Conservation (phyloP, 2,797 vertebrate species). For the Echiichthys vipera region DNA sequence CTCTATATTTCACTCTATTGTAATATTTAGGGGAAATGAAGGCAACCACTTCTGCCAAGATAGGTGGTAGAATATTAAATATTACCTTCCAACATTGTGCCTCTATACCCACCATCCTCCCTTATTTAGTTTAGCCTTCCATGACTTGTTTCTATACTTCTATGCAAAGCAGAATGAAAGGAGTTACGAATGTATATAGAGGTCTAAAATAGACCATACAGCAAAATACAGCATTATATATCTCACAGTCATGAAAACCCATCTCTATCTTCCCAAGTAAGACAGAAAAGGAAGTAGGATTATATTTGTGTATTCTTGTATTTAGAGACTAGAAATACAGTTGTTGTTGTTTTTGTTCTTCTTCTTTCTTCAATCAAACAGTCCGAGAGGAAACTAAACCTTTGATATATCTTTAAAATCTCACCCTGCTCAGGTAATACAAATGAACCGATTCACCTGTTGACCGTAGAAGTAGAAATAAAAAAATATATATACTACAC, state of each 20-base stretch:
- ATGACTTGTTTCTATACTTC: conserved; percentile 2
- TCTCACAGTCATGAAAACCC: conserved; percentile 14
- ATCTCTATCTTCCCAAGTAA: conserved; percentile 3
- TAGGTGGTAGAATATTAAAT: conserved; percentile 21
- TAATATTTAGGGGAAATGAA: conserved; percentile 13
- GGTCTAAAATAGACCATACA: conserved; percentile 1
- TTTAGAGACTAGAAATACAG: neutral
- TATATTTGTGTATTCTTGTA: neutral
- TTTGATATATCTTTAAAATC: neutral
- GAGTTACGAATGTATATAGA: neutral
- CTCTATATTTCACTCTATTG: neutral
- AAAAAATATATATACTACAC: too few species aligned
- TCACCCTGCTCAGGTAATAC: neutral
- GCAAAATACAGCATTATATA: neutral
- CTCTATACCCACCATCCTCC: conserved; percentile 1
- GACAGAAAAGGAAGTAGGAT: neutral
- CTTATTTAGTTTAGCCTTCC: conserved; percentile 11
- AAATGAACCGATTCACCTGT: neutral
- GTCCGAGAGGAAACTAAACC: neutral
- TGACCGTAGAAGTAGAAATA: neutral
- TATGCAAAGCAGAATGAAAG: conserved; percentile 2
- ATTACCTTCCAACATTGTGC: conserved; percentile 9
- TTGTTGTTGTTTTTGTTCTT: neutral
- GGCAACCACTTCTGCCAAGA: neutral
- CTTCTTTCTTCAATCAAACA: neutral